Percentiles rank a stretch among this genome's conserved stretches.
These are phyloP conservation scores for Pelecanus crispus DNA, from an alignment of 2,113 vertebrate genomes.

Conservation along the genomic window DNA sequence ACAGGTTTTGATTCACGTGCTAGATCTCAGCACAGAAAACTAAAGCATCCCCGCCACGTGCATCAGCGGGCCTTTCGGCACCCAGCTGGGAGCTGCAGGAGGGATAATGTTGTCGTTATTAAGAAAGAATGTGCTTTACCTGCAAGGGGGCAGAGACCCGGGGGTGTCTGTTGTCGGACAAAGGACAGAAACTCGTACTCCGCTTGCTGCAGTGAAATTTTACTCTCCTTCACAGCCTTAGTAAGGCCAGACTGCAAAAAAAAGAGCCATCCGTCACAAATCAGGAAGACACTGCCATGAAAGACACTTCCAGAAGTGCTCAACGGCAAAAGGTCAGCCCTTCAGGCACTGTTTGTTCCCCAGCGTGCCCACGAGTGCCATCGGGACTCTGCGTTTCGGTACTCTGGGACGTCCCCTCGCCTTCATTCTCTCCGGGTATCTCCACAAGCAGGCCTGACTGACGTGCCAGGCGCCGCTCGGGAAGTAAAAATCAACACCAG, in stretches of 20 bases:
- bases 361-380: not conserved
- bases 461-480: not conserved
- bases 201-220: conserved; percentile 85
- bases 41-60: not conserved
- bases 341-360: rapidly evolving
- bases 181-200: conserved; percentile 97
- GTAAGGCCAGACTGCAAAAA: conserved; percentile 90
- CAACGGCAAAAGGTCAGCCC: not conserved
- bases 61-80: not conserved
- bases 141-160: conserved; percentile 92
- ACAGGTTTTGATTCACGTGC: not conserved
- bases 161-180: conserved; percentile 89
- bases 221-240: conserved; percentile 90
- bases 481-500: not conserved
- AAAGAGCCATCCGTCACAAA: conserved; percentile 11
- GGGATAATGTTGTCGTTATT: rapidly evolving
- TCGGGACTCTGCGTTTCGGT: no score
- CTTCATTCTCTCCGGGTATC: not conserved
- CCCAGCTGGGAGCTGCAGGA: not conserved
- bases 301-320: not conserved
- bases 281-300: not conserved
- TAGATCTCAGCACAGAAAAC: no score
- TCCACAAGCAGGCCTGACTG: not conserved
- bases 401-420: not conserved
- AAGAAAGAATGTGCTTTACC: conserved; percentile 68